These are phyloP conservation scores for Penaeus chinensis DNA, from an alignment of 1,140 invertebrate genomes.

Conservation along the genomic window DNA sequence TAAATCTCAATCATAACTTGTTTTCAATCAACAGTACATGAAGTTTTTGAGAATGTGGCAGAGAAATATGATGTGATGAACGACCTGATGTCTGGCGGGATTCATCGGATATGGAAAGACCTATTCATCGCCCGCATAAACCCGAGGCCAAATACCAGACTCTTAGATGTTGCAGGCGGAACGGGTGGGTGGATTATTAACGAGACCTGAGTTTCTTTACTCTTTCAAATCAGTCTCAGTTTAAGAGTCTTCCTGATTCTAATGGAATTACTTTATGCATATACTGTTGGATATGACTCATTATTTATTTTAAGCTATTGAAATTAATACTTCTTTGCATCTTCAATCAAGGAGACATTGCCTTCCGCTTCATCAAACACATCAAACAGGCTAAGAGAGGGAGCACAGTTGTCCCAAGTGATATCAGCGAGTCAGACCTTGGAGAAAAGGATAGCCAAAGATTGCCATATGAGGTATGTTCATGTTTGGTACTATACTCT, in stretches of 20 bases:
- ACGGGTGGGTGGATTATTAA: constrained; percentile 74
- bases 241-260: too few species aligned
- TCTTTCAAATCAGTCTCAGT: too few species aligned
- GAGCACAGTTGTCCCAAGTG: neutral
- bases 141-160: constrained; percentile 80
- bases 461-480: constrained; percentile 3
- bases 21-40: constrained; percentile 78
- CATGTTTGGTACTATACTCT: neutral
- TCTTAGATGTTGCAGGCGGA: constrained; percentile 96
- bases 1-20: constrained; percentile 11
- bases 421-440: constrained; percentile 25
- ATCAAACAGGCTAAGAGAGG: constrained; percentile 65
- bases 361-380: constrained; percentile 86
- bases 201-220: too few species aligned
- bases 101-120: constrained; percentile 98
- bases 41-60: constrained; percentile 96
- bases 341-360: constrained; percentile 79
- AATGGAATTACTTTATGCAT: neutral
- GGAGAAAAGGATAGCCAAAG: constrained; percentile 2
- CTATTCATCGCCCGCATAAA: constrained; percentile 85
- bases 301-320: neutral
- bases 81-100: constrained; percentile 94
- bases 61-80: constrained; percentile 97
- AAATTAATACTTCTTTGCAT: constrained; percentile 16
- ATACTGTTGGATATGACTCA: constrained; percentile 17